Percentiles rank a stretch among this genome's conserved stretches.
phyloP scores from a whole-genome alignment of 2,113 vertebrate genomes.

The Miniopterus natalensis region DNA sequence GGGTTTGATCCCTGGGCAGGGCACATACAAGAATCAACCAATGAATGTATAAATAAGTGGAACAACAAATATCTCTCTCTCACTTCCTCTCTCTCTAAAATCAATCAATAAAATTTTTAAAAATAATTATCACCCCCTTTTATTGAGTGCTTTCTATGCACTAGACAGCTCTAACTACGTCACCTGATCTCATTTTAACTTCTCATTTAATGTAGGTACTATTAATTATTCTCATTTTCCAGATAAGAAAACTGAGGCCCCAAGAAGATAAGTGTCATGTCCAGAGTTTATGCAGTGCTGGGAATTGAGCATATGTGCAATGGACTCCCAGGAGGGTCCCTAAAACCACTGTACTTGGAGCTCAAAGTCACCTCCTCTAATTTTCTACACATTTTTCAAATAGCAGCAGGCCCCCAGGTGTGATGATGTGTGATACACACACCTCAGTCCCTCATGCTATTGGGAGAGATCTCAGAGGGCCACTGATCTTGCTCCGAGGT shows the following conservation, averaged over 20 bases:
- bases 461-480: background rate
- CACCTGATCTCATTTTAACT: background rate
- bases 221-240: background rate
- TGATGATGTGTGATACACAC: too few species aligned
- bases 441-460: background rate
- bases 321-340: background rate
- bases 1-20: too few species aligned
- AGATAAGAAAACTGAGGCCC: constrained; percentile 12
- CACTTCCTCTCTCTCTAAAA: too few species aligned
- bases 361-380: background rate
- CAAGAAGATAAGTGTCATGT: background rate
- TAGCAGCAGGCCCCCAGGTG: background rate
- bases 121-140: background rate
- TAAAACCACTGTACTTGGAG: background rate
- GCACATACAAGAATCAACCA: too few species aligned
- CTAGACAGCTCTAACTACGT: background rate
- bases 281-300: background rate
- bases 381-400: background rate
- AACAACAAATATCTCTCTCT: too few species aligned
- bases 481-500: background rate
- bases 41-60: too few species aligned
- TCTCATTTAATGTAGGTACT: background rate
- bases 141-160: background rate
- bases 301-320: background rate
- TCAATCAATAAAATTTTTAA: background rate